These are phyloP conservation scores for Hyposoter dolosus DNA, from an alignment of 2,888 invertebrate species.

Conservation along the genomic window DNA sequence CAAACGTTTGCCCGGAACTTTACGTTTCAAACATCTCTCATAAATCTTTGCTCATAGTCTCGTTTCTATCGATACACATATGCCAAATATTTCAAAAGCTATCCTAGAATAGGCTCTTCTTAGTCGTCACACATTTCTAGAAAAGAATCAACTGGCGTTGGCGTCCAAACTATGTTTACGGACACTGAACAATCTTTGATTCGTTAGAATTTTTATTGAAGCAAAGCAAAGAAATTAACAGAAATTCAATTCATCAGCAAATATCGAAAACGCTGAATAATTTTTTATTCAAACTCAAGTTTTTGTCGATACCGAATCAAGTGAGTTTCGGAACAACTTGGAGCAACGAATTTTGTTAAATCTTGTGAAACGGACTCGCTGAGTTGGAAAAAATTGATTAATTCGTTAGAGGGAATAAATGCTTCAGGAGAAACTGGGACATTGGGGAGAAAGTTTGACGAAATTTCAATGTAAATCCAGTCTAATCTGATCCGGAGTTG, in stretches of 20 bases:
- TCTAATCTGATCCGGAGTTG: not conserved
- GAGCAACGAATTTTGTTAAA: not conserved
- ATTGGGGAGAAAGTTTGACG: not conserved
- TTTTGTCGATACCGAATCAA: no score
- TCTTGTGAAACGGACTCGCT: not conserved
- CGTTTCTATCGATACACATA: not conserved
- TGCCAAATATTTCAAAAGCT: constrained; percentile 42
- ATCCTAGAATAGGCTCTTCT: constrained; percentile 45
- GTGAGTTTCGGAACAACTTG: not conserved
- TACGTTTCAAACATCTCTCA: not conserved
- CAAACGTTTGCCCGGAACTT: not conserved
- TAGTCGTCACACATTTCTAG: not conserved
- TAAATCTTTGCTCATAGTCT: constrained; percentile 6
- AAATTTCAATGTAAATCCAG: not conserved
- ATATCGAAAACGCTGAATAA: not conserved
- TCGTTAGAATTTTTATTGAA: no score
- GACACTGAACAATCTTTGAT: not conserved
- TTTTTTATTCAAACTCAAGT: no score
- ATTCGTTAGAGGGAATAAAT: not conserved
- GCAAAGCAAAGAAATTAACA: no score
- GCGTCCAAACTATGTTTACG: not conserved
- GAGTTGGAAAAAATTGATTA: not conserved
- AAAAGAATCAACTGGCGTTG: not conserved
- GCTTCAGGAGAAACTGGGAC: no score
- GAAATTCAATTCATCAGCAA: not conserved